A percentile compares a stretch with the other conserved stretches of the same genome.
These are phyloP conservation scores for Trinorchestia longiramus DNA, from an alignment of 1,140 invertebrate species.

Conservation along the genomic window DNA sequence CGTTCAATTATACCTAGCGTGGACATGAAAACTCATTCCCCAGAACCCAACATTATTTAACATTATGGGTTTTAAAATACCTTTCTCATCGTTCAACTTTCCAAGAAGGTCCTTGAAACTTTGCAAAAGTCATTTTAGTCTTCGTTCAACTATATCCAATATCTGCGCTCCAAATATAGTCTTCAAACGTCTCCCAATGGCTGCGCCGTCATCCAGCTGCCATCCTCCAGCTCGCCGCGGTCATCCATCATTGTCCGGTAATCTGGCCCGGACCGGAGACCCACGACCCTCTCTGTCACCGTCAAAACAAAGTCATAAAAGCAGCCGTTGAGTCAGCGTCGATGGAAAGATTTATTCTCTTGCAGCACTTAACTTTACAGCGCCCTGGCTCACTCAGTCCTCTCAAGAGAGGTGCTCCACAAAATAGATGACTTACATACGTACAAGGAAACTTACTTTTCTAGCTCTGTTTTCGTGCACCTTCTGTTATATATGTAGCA, in stretches of 20 bases:
- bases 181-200: not conserved
- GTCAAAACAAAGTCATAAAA: conserved; percentile 54
- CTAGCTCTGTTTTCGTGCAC: not conserved
- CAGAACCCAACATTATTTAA: not conserved
- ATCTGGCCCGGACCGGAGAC: conserved; percentile 17
- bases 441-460: not conserved
- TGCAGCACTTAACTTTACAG: conserved; percentile 7
- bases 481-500: not conserved
- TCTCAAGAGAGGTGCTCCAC: not conserved
- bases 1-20: too few species aligned
- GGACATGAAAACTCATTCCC: not conserved
- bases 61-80: not conserved
- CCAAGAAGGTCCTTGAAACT: not conserved
- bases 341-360: conserved; percentile 36
- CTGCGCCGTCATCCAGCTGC: not conserved
- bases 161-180: not conserved
- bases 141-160: not conserved
- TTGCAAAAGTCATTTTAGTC: not conserved
- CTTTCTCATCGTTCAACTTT: not conserved
- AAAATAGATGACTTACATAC: not conserved
- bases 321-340: conserved; percentile 30
- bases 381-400: not conserved
- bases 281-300: conserved; percentile 9
- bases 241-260: conserved; percentile 48
- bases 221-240: not conserved